Base-by-base conservation (phyloP, 2,888 invertebrate species). In the Pterostichus niger region DNA sequence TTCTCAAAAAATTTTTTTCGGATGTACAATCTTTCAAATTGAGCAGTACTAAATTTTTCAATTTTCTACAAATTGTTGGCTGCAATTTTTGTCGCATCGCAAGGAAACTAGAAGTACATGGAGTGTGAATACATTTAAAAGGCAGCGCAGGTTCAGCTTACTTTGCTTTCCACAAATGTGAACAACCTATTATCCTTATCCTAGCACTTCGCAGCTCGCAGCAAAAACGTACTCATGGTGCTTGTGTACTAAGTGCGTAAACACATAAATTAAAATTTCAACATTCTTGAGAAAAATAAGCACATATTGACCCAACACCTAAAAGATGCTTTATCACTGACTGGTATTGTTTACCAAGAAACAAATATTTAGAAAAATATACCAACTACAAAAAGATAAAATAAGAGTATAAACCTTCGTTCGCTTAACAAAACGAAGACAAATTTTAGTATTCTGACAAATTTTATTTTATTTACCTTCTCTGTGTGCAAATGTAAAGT, bases 221-320 rank as follows among this genome's bases (percentile, higher is more conserved):
- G 33, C 35, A 64, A 64, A 64, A 64, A 64, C 33, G 13, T 35
- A 35, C 31, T 64, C 13, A 7, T 35, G 13, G 13, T 17, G 5
- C 71, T 71, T 24, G 24, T 10, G 6, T 11, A 10, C 59, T 78
- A 78, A 78, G 78, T 78, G 78, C 61, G 61, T 61, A 61, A 24
- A 61, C 24, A 44, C 59, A 78, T 78, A 78, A 78, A 78, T 78
- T 59, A 78, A 78, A 61, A 61, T 78, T 78, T 78, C 33, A 78
- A 61, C 61, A 33, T 46, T 61, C 9, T 35, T 15, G n/a, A 52
- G 17, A 77, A 56, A 77, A 11, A 77, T 56, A 31, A 5, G 17
- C 59, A 59, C 59, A 31, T 59, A 33, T 59, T 59, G 59, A 59
- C 46, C 44, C 24, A n/a, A 73, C 40, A 44, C 35, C 33, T 33